Conservation (phyloP, 2,888 invertebrate species). For the Orthonychiurus folsomi region DNA sequence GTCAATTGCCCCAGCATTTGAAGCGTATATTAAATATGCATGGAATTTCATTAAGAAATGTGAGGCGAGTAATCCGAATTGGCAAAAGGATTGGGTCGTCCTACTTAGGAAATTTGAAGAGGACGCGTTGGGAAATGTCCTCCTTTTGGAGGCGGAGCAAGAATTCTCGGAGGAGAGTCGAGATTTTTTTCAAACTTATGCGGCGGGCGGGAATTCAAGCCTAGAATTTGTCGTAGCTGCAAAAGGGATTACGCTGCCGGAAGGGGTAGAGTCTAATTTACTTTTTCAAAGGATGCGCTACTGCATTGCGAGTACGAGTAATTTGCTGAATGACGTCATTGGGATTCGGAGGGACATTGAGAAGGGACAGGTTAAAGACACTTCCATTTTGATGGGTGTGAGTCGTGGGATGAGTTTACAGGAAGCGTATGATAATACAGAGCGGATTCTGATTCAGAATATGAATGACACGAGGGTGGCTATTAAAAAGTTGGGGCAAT, state of each 20-base stretch:
- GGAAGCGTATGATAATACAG: too few species aligned
- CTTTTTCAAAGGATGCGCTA: too few species aligned
- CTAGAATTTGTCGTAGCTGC: too few species aligned
- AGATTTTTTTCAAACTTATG: background rate
- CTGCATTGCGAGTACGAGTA: background rate
- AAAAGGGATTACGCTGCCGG: too few species aligned
- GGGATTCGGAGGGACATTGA: background rate
- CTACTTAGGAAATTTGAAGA: background rate
- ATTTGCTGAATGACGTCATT: background rate
- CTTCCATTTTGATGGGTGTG: background rate
- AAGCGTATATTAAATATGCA: background rate
- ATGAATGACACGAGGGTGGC: too few species aligned
- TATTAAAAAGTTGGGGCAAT: too few species aligned
- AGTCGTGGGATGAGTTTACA: background rate
- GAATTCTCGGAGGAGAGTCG: background rate
- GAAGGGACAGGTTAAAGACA: background rate
- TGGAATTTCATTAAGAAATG: background rate
- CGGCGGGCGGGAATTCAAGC: too few species aligned
- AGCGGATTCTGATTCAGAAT: too few species aligned
- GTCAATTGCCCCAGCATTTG: background rate
- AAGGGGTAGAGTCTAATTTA: too few species aligned
- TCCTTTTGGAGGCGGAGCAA: background rate
- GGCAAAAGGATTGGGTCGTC: background rate
- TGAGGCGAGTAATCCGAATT: background rate
- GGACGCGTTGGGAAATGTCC: background rate